phyloP scores from a whole-genome alignment of 92 coral and sea anemone genomes.

The Palythoa heliodiscus region DNA sequence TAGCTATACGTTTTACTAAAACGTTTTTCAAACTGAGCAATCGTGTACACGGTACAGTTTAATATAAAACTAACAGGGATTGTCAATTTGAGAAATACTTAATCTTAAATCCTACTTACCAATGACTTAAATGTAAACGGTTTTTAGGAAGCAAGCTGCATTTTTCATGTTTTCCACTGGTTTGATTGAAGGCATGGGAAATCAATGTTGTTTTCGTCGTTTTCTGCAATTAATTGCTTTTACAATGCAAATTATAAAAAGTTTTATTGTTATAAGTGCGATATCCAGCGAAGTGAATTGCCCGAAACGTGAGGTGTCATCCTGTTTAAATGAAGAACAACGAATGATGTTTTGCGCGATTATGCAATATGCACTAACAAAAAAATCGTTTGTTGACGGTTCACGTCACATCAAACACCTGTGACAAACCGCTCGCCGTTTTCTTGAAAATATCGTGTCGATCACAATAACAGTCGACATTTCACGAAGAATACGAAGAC shows the following conservation, averaged over 20 bases:
- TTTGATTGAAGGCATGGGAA: background rate
- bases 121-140: background rate
- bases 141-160: background rate
- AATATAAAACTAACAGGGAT: background rate
- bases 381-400: background rate
- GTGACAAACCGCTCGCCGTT: background rate
- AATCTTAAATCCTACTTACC: background rate
- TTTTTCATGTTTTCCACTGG: background rate
- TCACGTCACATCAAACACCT: background rate
- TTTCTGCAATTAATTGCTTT: constrained; percentile 34
- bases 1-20: background rate
- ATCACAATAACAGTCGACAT: background rate
- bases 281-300: constrained; percentile 23
- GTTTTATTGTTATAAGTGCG: constrained; percentile 2
- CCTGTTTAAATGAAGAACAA: constrained; percentile 28
- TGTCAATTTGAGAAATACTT: background rate
- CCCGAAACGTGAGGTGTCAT: constrained; percentile 15
- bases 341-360: constrained; percentile 7
- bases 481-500: background rate
- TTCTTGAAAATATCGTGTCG: background rate
- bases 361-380: background rate
- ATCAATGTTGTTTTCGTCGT: background rate
- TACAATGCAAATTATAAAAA: constrained; percentile 26
- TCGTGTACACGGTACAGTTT: background rate
- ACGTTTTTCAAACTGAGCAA: background rate